A percentile compares a stretch with the other conserved stretches of the same genome.
phyloP scores from a whole-genome alignment of 64 coral and sea anemone genomes.

The Trachythela sp. region DNA sequence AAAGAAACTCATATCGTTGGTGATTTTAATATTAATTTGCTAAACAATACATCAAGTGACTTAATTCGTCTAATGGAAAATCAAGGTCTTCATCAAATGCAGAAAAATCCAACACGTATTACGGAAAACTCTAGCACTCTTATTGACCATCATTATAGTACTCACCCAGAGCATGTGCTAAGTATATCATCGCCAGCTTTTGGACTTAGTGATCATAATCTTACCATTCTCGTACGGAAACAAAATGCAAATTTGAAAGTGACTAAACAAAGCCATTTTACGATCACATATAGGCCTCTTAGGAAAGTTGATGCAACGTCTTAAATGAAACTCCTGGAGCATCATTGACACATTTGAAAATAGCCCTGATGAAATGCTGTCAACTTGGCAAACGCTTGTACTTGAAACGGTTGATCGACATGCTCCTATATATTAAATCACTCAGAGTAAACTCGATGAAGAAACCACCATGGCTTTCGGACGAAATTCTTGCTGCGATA shows the following conservation, averaged over 20 bases:
- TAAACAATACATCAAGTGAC: neutral
- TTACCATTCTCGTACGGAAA: conserved; percentile 41
- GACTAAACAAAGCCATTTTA: conserved; percentile 27
- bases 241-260: conserved; percentile 57
- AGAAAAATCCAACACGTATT: neutral
- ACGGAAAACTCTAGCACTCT: conserved; percentile 5
- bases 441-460: no score
- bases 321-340: conserved; percentile 37
- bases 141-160: conserved; percentile 36
- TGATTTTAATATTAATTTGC: no score
- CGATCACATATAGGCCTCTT: conserved; percentile 1
- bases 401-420: no score
- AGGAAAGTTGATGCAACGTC: conserved; percentile 31
- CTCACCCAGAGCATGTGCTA: conserved; percentile 24
- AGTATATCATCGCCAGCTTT: conserved; percentile 21
- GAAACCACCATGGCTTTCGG: no score
- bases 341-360: no score
- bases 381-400: no score
- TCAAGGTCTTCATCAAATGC: neutral
- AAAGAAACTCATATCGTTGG: conserved; percentile 6
- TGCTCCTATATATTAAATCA: no score
- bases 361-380: no score
- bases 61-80: conserved; percentile 41
- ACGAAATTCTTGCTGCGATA: no score
- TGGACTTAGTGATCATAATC: conserved; percentile 46